phyloP scores from a whole-genome alignment of 2,797 vertebrate genomes.

The Phrynocephalus vlangalii region DNA sequence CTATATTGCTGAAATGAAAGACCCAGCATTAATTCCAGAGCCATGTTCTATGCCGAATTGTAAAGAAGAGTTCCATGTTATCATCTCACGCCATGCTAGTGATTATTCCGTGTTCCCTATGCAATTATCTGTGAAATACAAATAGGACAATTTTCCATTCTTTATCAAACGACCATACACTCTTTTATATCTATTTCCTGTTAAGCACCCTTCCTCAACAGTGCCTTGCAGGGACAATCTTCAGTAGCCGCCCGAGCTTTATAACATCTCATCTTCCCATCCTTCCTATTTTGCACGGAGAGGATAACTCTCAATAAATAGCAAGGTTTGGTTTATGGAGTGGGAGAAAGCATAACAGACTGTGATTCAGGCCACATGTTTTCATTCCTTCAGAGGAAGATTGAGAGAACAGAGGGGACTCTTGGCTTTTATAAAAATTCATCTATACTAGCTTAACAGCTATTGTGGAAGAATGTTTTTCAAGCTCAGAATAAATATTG shows the following conservation, averaged over 20 bases:
- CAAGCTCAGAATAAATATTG: not conserved
- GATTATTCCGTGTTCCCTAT: constrained; percentile 40
- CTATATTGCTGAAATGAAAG: constrained; percentile 49
- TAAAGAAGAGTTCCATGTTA: constrained; percentile 32
- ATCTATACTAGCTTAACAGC: not conserved
- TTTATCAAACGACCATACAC: constrained; percentile 30
- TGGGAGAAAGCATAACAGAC: not conserved
- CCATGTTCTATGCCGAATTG: constrained; percentile 32
- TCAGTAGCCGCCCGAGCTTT: not conserved
- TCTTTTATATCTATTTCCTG: constrained; percentile 2
- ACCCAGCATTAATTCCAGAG: constrained; percentile 37
- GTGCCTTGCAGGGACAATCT: constrained; percentile 21
- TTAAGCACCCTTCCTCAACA: constrained; percentile 19
- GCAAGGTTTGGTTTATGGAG: not conserved
- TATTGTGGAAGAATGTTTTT: not conserved
- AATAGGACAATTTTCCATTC: constrained; percentile 35
- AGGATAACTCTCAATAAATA: constrained; percentile 41
- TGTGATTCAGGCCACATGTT: not conserved
- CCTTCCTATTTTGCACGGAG: constrained; percentile 29
- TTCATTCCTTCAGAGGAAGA: constrained; percentile 1
- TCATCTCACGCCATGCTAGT: constrained; percentile 14
- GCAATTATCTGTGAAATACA: constrained; percentile 41
- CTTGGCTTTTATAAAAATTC: not conserved
- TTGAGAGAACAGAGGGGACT: not conserved
- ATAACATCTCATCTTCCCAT: not conserved